phyloP scores from a whole-genome alignment of 2,113 vertebrate species.

The Bos taurus region DNA sequence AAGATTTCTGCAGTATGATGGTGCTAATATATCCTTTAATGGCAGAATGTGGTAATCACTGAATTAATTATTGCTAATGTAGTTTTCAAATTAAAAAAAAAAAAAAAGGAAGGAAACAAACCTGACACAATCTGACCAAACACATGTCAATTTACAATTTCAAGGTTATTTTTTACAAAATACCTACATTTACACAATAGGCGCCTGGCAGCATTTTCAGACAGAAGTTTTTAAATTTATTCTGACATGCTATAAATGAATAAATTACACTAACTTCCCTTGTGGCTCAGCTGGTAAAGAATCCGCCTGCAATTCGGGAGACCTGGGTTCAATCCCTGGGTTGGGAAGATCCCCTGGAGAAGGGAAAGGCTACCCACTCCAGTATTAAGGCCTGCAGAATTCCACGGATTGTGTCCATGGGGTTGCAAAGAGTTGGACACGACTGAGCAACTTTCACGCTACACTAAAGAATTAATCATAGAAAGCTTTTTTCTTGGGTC shows the following conservation, averaged over 20 bases:
- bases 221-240: slow-evolving; percentile 86
- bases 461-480: slow-evolving; percentile 79
- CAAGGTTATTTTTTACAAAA: slow-evolving; percentile 75
- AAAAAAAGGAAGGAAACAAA: slow-evolving; percentile 65
- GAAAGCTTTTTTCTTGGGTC: slow-evolving; percentile 82
- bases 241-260: slow-evolving; percentile 91
- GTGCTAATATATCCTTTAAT: slow-evolving; percentile 20
- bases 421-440: not conserved
- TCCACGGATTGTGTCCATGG: not conserved
- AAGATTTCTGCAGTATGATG: slow-evolving; percentile 13
- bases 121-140: slow-evolving; percentile 68
- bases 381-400: not conserved
- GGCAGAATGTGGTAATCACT: slow-evolving; percentile 36
- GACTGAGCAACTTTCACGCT: not conserved
- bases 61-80: slow-evolving; percentile 73
- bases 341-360: not conserved
- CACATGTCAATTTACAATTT: slow-evolving; percentile 64
- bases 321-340: not conserved
- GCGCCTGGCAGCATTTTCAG: slow-evolving; percentile 86
- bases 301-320: not conserved
- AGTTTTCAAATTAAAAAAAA: slow-evolving; percentile 60
- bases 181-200: slow-evolving; percentile 84
- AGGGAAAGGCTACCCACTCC: not conserved
- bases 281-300: not conserved
- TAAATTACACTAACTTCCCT: slow-evolving; percentile 86